Evolutionary conservation across 2,888 invertebrate genomes (phyloP), one percentile per base, ranked within the genome.

Genomic region (Brachypterus glaber): DNA sequence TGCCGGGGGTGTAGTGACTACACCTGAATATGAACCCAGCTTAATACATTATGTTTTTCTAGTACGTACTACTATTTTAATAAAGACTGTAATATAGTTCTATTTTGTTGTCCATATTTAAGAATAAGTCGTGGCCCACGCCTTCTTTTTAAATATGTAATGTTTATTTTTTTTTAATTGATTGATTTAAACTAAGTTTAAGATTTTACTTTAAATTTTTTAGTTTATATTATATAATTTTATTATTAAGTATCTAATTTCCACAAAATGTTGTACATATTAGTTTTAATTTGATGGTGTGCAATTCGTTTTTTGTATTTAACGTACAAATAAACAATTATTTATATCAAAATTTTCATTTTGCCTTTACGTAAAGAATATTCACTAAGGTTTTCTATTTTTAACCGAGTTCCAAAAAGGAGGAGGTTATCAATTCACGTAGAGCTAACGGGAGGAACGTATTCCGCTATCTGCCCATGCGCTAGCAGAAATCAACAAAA

Each of bases 281-380:
- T 50, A 44, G 48, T 49, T 49, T 48, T 50, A 49, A 44, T 48
- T 45, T 42, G 37, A 47, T 49, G 46, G 51, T 52, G 52, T 52
- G 52, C 52, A 52, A 51, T 51, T 51, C 38, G 39, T 44, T 47
- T 52, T 51, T 51, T 53, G 50, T 53, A 52, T 51, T 47, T 33
- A 44, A 45, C 37, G 45, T 50, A 52, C 50, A 49, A 51, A 48
- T 48, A 48, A 49, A 50, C 39, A 44, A 43, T 34, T 46, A 47
- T 50, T 50, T 50, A 43, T 50, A 50, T 21, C 39, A 25, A 41
- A n/a, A n/a, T n/a, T n/a, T n/a, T n/a, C n/a, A n/a, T n/a, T n/a
- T n/a, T n/a, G n/a, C n/a, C n/a, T n/a, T n/a, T n/a, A n/a, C n/a
- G n/a, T n/a, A n/a, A n/a, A n/a, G n/a, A n/a, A n/a, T n/a, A n/a